phyloP scores from a whole-genome alignment of 2,888 invertebrate species.

The Polydrusus cervinus region DNA sequence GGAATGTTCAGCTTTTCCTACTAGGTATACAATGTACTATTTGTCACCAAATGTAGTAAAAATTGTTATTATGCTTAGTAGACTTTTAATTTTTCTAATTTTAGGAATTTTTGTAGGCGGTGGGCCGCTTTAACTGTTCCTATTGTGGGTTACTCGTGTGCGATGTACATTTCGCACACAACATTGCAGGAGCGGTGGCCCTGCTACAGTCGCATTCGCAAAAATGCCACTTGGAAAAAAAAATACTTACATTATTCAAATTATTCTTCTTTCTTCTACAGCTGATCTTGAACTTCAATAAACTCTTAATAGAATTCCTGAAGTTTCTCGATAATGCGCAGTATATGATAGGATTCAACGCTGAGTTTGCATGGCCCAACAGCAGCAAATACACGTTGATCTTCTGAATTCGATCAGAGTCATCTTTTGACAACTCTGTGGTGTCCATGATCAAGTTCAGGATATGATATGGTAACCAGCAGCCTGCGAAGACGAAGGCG shows the following conservation, averaged over 20 bases:
- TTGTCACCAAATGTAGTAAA: too few species aligned
- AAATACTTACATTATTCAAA: slow-evolving; percentile 55
- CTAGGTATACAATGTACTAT: too few species aligned
- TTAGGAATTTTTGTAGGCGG: too few species aligned
- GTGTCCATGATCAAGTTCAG: slow-evolving; percentile 79
- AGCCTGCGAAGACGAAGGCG: slow-evolving; percentile 83
- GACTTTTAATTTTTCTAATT: too few species aligned
- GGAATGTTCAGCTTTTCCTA: too few species aligned
- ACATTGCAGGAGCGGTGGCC: too few species aligned
- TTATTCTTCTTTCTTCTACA: slow-evolving; percentile 59
- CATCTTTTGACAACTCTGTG: slow-evolving; percentile 60
- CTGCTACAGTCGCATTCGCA: too few species aligned
- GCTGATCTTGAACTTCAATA: slow-evolving; percentile 68
- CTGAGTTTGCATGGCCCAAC: slow-evolving; percentile 84
- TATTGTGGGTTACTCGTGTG: too few species aligned
- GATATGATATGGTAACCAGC: slow-evolving; percentile 87
- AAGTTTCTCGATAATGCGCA: slow-evolving; percentile 85
- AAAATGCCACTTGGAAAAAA: not conserved
- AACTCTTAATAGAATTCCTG: slow-evolving; percentile 78
- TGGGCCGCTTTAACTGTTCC: too few species aligned
- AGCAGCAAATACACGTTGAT: slow-evolving; percentile 79
- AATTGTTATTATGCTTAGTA: too few species aligned
- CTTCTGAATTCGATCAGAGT: slow-evolving; percentile 62
- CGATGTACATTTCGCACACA: too few species aligned
- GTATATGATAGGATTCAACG: slow-evolving; percentile 84